Conservation (phyloP, 2,797 vertebrate species). For the Trematomus bernacchii region DNA sequence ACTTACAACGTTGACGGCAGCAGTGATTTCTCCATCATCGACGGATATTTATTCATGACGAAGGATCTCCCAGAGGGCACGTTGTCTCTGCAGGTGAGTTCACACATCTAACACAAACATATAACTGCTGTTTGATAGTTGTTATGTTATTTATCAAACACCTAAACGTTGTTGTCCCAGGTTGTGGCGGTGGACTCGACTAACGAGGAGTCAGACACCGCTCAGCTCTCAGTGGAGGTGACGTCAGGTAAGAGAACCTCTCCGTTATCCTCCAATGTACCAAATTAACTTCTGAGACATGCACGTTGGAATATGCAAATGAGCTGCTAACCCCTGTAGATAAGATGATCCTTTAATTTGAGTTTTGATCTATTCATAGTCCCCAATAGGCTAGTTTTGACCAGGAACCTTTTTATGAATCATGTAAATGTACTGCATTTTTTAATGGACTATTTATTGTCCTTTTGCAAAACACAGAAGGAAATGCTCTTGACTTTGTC, state of each 20-base stretch:
- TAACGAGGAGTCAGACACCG: slow-evolving; percentile 54
- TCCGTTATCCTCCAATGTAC: not conserved
- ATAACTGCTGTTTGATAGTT: not conserved
- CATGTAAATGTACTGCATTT: too few species aligned
- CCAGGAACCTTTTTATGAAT: too few species aligned
- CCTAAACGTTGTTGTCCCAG: slow-evolving; percentile 44
- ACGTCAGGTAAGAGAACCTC: slow-evolving; percentile 64
- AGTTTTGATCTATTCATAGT: too few species aligned
- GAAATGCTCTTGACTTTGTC: too few species aligned
- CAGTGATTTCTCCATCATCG: slow-evolving; percentile 71
- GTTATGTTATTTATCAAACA: not conserved
- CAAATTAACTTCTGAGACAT: too few species aligned
- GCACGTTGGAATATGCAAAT: too few species aligned
- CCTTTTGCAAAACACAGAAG: too few species aligned
- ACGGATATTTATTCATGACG: slow-evolving; percentile 83
- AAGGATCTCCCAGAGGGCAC: slow-evolving; percentile 24
- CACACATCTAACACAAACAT: not conserved
- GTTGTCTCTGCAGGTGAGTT: slow-evolving; percentile 71
- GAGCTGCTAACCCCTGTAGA: too few species aligned
- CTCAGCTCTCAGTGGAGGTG: slow-evolving; percentile 70
- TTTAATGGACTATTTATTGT: too few species aligned
- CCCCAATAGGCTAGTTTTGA: too few species aligned
- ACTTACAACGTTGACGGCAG: slow-evolving; percentile 76
- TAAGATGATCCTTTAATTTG: too few species aligned
- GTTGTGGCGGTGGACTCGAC: slow-evolving; percentile 72